A percentile compares a stretch with the other conserved stretches of the same genome.
These are phyloP conservation scores for Noturus placidus DNA, from an alignment of 2,113 vertebrate genomes.

Conservation along the genomic window DNA sequence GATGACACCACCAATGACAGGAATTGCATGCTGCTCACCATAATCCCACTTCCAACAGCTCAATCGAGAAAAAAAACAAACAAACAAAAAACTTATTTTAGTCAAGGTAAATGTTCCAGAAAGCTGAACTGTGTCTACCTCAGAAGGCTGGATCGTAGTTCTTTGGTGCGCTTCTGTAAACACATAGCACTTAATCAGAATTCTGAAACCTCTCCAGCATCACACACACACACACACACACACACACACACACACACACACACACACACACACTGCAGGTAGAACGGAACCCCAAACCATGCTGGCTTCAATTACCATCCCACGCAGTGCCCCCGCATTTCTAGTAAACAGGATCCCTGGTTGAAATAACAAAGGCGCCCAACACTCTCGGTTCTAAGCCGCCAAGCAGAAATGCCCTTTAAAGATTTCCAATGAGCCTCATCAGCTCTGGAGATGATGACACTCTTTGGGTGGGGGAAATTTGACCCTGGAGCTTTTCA, in stretches of 20 bases:
- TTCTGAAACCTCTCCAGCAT: conserved; percentile 33
- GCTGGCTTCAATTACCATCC: conserved; percentile 58
- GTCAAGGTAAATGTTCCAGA: conserved; percentile 22
- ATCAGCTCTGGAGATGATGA: conserved; percentile 54
- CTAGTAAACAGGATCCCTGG: conserved; percentile 58
- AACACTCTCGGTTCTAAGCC: background rate
- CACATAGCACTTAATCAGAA: conserved; percentile 50
- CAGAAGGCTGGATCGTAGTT: background rate
- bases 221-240: conserved; percentile 13
- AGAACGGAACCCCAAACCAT: conserved; percentile 34
- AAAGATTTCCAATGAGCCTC: conserved; percentile 47
- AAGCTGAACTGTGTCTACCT: conserved; percentile 14
- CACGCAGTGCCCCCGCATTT: conserved; percentile 36
- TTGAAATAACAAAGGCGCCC: conserved; percentile 59
- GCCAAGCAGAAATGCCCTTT: conserved; percentile 21
- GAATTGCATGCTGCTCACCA: conserved; percentile 54
- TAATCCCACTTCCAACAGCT: conserved; percentile 47
- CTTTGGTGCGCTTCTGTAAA: background rate
- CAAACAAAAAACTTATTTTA: conserved; percentile 29
- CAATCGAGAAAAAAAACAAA: conserved; percentile 13
- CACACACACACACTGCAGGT: conserved; percentile 42
- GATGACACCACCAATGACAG: conserved; percentile 51
- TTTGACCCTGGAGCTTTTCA: conserved; percentile 54
- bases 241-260: conserved; percentile 16
- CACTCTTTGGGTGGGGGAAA: conserved; percentile 59